Base-by-base conservation (phyloP, 2,888 invertebrate genomes). In the Melanotus villosus region DNA sequence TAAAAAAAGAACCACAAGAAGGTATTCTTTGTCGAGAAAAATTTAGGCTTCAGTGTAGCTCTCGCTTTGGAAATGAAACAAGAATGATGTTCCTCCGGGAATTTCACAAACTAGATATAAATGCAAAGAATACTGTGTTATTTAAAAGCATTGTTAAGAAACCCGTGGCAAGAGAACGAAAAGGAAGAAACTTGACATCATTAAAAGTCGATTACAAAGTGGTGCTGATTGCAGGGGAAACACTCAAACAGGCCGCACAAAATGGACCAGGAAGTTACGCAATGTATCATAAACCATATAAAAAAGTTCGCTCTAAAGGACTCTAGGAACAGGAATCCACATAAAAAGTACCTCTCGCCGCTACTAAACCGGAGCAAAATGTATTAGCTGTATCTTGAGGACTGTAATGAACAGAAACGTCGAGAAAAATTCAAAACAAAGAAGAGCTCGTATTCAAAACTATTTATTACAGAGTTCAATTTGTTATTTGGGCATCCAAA, bases 401-500 rank as follows among this genome's bases (percentile, higher is more conserved):
- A 52, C 26, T 32, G 52, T 14, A 30, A 50, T 30, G 41, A 68
- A 21, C 57, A 66, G 30, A 65, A 75, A 43, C 63, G 71, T 60
- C 54, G 71, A 14, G 70, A 74, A 56, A 75, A 50, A 66, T 76
- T 60, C 47, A 67, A 68, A 57, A 65, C 75, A 45, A 76, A 73
- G 65, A 73, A 76, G 65, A 50, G 58, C 45, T 66, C 74, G 21
- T 73, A 76, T 50, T 65, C 71, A 65, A 75, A 74, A 68, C 50
- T 77, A 23, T 75, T 77, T 62, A 69, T 69, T 21, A 77, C 74
- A 43, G n/a, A n/a, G 74, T 76, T 77, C 72, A 76, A 78, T 71
- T 66, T 74, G 16, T 75, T 73, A 63, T 78, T 79, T 76, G 75
- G 74, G 45, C 71, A 73, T 47, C 72, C 75, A 50, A 73, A 68